These are phyloP conservation scores for Antheraea assamensis DNA, from an alignment of 2,888 invertebrate species.

Conservation along the genomic window DNA sequence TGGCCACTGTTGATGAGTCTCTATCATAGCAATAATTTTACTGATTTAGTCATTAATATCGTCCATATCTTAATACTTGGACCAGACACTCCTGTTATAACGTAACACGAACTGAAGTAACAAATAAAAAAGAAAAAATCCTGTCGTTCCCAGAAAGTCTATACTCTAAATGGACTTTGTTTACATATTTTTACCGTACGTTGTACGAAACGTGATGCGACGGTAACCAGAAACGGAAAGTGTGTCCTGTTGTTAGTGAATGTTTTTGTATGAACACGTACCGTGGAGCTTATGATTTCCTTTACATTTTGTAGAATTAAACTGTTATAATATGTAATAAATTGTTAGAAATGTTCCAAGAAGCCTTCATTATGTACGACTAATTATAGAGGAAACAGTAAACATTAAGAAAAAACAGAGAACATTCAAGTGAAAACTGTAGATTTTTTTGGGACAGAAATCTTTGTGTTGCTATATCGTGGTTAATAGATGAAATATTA, in stretches of 20 bases:
- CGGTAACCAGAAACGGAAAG: conserved; percentile 44
- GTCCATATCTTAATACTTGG: neutral
- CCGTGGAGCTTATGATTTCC: conserved; percentile 11
- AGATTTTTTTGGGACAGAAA: neutral
- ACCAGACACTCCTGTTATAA: neutral
- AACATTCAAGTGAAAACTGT: neutral
- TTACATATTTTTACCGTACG: conserved; percentile 32
- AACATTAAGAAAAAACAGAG: neutral
- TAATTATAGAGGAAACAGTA: neutral
- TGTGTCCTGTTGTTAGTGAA: conserved; percentile 39
- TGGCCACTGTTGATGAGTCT: too few species aligned
- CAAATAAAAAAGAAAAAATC: conserved; percentile 7
- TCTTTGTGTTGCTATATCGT: too few species aligned
- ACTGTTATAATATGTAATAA: neutral
- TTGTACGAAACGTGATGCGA: conserved; percentile 31
- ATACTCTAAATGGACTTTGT: conserved; percentile 26
- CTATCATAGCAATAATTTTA: neutral
- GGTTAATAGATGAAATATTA: neutral
- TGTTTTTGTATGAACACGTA: conserved; percentile 25
- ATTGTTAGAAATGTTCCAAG: neutral
- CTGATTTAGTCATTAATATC: neutral
- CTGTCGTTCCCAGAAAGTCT: conserved; percentile 15
- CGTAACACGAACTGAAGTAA: neutral
- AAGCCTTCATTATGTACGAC: neutral
- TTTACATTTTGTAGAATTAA: neutral